Conservation (phyloP, 2,113 vertebrate species). For the Erinaceus europaeus region DNA sequence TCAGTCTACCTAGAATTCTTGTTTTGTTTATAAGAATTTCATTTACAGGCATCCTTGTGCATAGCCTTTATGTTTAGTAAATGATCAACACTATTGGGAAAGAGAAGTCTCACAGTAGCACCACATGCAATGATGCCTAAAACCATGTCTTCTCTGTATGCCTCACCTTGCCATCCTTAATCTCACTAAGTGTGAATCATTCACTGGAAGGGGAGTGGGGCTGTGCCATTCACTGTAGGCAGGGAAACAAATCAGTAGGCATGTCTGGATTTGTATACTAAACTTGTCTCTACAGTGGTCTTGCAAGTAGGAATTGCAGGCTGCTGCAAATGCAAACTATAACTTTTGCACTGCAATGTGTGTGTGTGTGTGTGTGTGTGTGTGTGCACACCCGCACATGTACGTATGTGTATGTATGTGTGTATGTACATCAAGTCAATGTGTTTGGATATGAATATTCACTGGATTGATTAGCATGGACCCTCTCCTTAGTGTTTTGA, state of each 20-base stretch:
- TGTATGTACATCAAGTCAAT: background rate
- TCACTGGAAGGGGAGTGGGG: background rate
- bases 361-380: background rate
- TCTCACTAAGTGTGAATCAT: background rate
- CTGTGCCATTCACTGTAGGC: background rate
- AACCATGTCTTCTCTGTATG: background rate
- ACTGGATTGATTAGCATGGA: conserved; percentile 9
- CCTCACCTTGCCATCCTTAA: background rate
- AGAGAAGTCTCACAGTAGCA: background rate
- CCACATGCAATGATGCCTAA: background rate
- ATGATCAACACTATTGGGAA: background rate
- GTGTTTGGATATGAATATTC: conserved; percentile 25
- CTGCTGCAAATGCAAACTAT: background rate
- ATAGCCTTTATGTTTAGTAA: background rate
- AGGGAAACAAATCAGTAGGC: conserved; percentile 1
- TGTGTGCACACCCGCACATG: no score
- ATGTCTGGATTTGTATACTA: background rate
- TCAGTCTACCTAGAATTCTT: no score
- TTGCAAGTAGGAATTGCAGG: conserved; percentile 29
- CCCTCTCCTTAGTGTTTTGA: background rate
- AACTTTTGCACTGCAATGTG: background rate
- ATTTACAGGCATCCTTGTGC: background rate
- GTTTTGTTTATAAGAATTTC: no score
- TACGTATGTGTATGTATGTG: background rate
- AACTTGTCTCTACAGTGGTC: background rate